phyloP scores from a whole-genome alignment of 2,113 vertebrate genomes.

The Engystomops pustulosus region DNA sequence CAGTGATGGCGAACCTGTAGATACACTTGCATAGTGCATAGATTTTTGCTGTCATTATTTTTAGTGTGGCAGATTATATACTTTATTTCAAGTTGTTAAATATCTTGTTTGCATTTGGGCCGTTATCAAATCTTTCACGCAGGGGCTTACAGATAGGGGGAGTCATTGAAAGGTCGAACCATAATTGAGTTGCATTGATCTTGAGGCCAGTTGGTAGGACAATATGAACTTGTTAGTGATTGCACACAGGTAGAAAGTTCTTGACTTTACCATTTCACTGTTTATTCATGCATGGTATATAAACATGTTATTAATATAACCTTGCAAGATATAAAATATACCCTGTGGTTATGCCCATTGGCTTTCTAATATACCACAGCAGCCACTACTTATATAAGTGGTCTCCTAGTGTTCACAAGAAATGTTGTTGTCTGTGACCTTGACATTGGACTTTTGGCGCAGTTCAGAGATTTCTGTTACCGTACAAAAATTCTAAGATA shows the following conservation, averaged over 20 bases:
- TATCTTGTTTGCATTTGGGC: not conserved
- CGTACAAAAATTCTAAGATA: no score
- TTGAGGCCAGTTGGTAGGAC: not conserved
- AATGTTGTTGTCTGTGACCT: no score
- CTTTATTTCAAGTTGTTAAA: not conserved
- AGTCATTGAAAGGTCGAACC: slow-evolving; percentile 46
- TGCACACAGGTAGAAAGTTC: not conserved
- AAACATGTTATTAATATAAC: slow-evolving; percentile 10
- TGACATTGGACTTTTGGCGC: no score
- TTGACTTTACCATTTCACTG: not conserved
- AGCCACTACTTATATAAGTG: no score
- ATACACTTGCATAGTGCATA: not conserved
- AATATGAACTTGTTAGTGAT: not conserved
- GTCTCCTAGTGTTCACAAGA: no score
- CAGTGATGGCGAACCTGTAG: no score
- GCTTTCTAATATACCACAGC: no score
- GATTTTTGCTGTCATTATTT: no score
- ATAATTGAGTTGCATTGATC: not conserved
- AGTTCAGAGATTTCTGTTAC: no score
- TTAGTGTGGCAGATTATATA: not conserved
- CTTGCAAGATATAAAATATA: not conserved
- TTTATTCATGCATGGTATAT: not conserved
- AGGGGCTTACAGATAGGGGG: not conserved
- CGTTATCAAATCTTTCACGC: not conserved
- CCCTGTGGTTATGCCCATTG: no score